phyloP scores from a whole-genome alignment of 2,113 vertebrate genomes.

The Dasyornis broadbenti region DNA sequence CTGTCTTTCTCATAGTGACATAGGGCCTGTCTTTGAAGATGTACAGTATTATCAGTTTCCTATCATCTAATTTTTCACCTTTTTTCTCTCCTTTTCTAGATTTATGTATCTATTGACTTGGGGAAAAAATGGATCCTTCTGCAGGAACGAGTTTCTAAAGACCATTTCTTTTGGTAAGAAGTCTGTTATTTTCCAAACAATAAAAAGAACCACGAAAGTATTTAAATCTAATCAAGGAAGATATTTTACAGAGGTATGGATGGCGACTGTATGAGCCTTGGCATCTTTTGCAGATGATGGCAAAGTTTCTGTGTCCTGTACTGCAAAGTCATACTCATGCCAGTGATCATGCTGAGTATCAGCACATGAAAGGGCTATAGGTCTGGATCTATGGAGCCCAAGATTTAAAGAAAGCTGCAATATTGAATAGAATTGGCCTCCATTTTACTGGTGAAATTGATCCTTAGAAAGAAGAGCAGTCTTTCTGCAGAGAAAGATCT shows the following conservation, averaged over 20 bases:
- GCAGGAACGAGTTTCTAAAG: conserved; percentile 91
- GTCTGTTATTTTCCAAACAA: not conserved
- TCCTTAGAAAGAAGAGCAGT: not conserved
- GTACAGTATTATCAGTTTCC: not conserved
- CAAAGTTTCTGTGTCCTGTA: not conserved
- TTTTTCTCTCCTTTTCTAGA: conserved; percentile 62
- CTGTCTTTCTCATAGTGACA: not conserved
- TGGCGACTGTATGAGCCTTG: not conserved
- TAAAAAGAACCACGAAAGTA: not conserved
- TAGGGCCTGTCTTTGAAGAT: not conserved
- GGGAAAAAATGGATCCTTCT: conserved; percentile 89
- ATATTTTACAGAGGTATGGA: not conserved
- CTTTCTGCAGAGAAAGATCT: not conserved
- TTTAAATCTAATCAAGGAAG: not conserved
- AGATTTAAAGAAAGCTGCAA: not conserved
- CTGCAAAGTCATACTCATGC: not conserved
- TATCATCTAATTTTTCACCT: not conserved
- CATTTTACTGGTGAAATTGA: not conserved
- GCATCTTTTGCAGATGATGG: not conserved
- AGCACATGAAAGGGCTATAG: not conserved
- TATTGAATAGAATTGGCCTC: not conserved
- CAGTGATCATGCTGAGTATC: not conserved
- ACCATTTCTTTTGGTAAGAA: conserved; percentile 89
- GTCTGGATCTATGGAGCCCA: not conserved
- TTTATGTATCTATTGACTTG: conserved; percentile 86